Conservation (phyloP, 1,140 invertebrate species). For the Meloidogyne floridensis region DNA sequence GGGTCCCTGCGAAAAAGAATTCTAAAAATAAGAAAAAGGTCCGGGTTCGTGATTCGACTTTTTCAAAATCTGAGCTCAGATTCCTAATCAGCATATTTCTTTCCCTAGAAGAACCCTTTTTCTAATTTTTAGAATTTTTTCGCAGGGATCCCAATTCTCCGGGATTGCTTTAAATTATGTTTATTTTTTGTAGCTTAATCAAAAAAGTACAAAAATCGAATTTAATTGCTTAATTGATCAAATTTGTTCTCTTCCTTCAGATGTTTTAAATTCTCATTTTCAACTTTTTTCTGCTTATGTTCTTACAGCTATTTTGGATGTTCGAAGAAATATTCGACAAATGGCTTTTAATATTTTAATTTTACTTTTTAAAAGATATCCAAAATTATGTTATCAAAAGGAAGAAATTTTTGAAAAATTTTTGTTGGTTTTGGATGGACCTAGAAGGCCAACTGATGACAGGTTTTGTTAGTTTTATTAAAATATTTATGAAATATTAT, state of each 20-base stretch:
- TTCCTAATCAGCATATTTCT: too few species aligned
- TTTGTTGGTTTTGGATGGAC: constrained; percentile 13
- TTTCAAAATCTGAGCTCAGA: too few species aligned
- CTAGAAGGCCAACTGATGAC: constrained; percentile 13
- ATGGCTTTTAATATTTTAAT: constrained; percentile 14
- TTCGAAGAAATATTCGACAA: constrained; percentile 3
- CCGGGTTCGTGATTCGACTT: too few species aligned
- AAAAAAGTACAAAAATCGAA: constrained; percentile 14
- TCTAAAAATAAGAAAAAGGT: too few species aligned
- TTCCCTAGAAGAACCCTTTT: neutral
- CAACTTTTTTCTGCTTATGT: constrained; percentile 15
- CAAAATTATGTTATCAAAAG: constrained; percentile 15
- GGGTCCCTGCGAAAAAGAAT: too few species aligned
- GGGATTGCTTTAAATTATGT: too few species aligned
- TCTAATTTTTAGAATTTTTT: too few species aligned
- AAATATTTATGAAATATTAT: neutral
- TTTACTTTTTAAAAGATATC: constrained; percentile 16
- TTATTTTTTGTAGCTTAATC: neutral
- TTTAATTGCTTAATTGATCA: constrained; percentile 20
- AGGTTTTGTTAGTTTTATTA: neutral
- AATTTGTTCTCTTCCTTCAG: neutral
- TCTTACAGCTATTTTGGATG: constrained; percentile 19
- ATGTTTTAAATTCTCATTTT: constrained; percentile 29
- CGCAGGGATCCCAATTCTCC: too few species aligned
- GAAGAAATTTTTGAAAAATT: constrained; percentile 18